Conservation (phyloP, 2,797 vertebrate genomes). For the Cheirogaleus major region DNA sequence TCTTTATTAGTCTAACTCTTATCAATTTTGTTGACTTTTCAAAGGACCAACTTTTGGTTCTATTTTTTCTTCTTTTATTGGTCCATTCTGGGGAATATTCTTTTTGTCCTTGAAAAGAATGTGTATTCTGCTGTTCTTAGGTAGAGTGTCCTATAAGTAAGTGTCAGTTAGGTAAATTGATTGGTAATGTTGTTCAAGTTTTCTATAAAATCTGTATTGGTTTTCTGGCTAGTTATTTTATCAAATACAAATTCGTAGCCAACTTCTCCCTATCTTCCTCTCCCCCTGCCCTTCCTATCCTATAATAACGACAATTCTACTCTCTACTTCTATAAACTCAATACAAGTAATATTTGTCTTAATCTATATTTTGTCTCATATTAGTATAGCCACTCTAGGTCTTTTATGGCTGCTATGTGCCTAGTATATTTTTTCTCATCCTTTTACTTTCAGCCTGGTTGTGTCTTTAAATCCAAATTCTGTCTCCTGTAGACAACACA, state of each 20-base stretch:
- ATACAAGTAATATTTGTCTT: not conserved
- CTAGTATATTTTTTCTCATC: not conserved
- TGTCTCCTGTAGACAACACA: not conserved
- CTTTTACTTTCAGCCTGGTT: not conserved
- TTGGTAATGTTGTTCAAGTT: not conserved
- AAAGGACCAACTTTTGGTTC: not conserved
- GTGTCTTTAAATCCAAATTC: not conserved
- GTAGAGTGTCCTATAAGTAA: not conserved
- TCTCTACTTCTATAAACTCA: not conserved
- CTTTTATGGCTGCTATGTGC: not conserved
- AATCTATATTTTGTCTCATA: not conserved
- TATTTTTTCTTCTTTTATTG: not conserved
- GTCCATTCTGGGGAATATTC: not conserved
- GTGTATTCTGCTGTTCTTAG: not conserved
- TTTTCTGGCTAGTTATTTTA: not conserved
- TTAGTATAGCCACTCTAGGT: not conserved
- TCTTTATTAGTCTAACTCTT: not conserved
- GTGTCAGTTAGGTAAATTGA: not conserved
- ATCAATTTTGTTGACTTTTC: not conserved
- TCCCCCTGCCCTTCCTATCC: not conserved
- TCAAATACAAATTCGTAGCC: not conserved
- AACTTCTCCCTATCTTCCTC: not conserved
- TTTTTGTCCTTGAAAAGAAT: not conserved
- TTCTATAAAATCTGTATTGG: not conserved
- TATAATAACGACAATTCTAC: not conserved